Base-by-base conservation (phyloP, 64 coral and sea anemone species). In the Pachyseris speciosa region DNA sequence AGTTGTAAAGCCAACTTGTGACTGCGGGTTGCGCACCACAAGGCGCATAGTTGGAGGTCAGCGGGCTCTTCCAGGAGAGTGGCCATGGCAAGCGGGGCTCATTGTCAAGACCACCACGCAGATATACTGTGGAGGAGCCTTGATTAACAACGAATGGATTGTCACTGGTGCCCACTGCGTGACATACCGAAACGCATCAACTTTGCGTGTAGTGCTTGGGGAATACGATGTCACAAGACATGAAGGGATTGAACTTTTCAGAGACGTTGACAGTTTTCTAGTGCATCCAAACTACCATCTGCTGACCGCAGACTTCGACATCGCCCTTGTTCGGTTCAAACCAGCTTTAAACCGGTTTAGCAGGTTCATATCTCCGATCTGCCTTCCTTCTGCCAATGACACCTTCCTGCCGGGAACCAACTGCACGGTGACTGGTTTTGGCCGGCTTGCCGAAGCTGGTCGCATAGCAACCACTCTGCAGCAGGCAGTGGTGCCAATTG, bases 141-240 rank as follows among this genome's bases (percentile, higher is more conserved):
- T 89, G 49, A 88, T 94, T 8, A 74, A 78, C 53, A 83, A 83
- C 7, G 77, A 94, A 53, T 94, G 92, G 92, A 50, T 94, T 25
- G 86, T 94, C 0, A 94, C 92, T 0, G 92, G 86, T 38, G 92
- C 86, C 4, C 92, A 94, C 36, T 94, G 92, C 50, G 78, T 94
- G 20, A n/a, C 51, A 37, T 58, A 33, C 26, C 13, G 55, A 74
- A 36, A 84, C 16, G 64, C 67, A 4, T 67, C 77, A 8, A 38
- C 81, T 22, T 74, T 88, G 67, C 9, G 58, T 2, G 53, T 92
- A 5, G 78, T 88, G 12, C 86, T 94, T 19, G 92, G 92, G 29
- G 92, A 94, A 32, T 89, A 51, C 27, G 67, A 94, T 49, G 29
- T 94, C 9, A 58, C 17, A 19, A 47, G 20, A 19, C 67, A 51